Percentiles rank a stretch among this genome's conserved stretches.
Conservation (phyloP, 2,113 vertebrate genomes). For the Myiopsitta monachus region DNA sequence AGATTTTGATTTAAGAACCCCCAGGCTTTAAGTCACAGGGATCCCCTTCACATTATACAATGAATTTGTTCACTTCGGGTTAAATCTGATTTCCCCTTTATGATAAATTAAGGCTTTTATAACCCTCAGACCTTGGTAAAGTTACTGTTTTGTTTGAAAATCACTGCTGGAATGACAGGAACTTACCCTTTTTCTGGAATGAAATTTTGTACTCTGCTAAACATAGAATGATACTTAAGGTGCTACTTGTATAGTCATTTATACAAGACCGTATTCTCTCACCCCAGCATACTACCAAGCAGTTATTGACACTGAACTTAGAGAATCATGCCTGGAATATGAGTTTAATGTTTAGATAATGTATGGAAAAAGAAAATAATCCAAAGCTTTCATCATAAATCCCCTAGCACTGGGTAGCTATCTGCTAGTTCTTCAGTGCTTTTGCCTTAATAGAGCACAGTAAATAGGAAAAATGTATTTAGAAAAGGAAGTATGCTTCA, state of each 20-base stretch:
- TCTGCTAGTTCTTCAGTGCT: not conserved
- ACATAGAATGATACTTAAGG: not conserved
- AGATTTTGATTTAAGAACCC: not conserved
- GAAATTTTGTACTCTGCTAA: not conserved
- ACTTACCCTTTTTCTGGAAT: not conserved
- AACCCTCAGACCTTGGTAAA: not conserved
- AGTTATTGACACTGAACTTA: not conserved
- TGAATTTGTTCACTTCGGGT: not conserved
- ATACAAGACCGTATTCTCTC: not conserved
- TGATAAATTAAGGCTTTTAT: not conserved
- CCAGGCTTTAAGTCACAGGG: not conserved
- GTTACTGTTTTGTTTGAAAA: not conserved
- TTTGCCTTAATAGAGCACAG: not conserved
- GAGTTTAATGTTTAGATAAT: not conserved
- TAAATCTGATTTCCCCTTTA: not conserved
- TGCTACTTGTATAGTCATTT: not conserved
- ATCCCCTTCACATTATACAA: not conserved
- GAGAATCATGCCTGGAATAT: not conserved
- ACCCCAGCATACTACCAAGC: not conserved
- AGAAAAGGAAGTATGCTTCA: not conserved
- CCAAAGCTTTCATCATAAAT: not conserved
- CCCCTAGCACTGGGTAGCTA: not conserved
- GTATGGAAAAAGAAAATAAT: not conserved
- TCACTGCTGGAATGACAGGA: not conserved
- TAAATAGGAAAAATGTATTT: not conserved